Evolutionary conservation across 2,888 invertebrate species (phyloP).

Genomic region (Drosophila mulleri): DNA sequence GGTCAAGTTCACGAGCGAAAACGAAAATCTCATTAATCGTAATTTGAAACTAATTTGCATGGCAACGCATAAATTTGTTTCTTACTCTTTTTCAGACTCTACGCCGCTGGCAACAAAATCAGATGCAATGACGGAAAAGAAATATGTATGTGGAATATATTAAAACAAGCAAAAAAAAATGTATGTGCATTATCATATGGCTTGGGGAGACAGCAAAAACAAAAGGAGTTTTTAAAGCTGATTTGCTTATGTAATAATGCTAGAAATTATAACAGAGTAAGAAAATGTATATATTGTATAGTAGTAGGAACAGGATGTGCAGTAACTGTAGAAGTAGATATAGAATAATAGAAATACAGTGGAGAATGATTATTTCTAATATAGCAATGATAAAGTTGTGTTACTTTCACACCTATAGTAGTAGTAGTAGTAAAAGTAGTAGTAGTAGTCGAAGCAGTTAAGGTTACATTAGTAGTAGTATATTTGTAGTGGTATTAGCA

Average conservation of each 20-base stretch:
- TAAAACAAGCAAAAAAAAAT: neutral
- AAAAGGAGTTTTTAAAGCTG: no score
- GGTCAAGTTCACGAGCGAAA: neutral
- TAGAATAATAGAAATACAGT: neutral
- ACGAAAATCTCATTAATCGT: neutral
- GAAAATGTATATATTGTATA: no score
- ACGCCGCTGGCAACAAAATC: constrained; percentile 15
- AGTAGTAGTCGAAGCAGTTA: neutral
- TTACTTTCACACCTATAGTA: no score
- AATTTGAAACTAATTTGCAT: constrained; percentile 48
- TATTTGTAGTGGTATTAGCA: neutral
- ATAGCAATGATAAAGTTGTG: no score
- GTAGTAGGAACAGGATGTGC: no score
- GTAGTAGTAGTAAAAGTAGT: no score
- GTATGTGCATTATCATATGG: constrained; percentile 14
- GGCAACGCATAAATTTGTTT: constrained; percentile 43
- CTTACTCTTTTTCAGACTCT: neutral
- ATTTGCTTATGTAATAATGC: no score
- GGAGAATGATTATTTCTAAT: no score
- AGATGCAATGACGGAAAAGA: constrained; percentile 10
- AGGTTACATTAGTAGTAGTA: neutral
- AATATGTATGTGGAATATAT: neutral
- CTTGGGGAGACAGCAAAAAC: neutral
- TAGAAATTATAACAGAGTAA: no score
- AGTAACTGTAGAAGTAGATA: no score